A percentile compares a stretch with the other conserved stretches of the same genome.
phyloP scores from a whole-genome alignment of 2,797 vertebrate genomes.

The Anabacerthia variegaticeps region DNA sequence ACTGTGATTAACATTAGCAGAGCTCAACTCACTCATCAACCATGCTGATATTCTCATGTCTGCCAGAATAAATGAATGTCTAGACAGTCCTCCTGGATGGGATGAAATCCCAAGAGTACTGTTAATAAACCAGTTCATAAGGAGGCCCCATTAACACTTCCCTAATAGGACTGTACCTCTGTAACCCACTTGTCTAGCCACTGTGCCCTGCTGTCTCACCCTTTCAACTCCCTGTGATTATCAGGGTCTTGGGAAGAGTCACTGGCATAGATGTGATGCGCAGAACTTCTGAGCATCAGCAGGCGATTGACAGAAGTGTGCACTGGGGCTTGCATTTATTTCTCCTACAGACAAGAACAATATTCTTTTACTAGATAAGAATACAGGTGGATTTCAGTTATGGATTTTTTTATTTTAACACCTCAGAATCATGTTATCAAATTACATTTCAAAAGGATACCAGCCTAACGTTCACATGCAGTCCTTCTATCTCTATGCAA shows the following conservation, averaged over 20 bases:
- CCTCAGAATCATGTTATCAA: neutral
- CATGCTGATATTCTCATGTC: neutral
- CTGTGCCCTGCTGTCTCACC: neutral
- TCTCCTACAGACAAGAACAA: neutral
- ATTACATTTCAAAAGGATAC: neutral
- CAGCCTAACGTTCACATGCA: neutral
- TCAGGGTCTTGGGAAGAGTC: neutral
- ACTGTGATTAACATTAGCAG: neutral
- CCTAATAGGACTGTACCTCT: neutral
- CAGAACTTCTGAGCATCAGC: neutral
- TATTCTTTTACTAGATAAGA: neutral
- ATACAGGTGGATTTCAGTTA: neutral
- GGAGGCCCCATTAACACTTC: neutral
- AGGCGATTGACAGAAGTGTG: neutral
- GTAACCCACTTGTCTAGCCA: neutral
- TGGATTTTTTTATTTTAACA: neutral
- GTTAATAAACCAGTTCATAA: neutral
- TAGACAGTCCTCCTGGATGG: conserved; percentile 36
- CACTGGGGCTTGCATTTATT: neutral
- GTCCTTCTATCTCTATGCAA: neutral
- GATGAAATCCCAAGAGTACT: neutral
- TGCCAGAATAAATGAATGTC: conserved; percentile 21
- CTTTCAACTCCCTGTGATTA: neutral
- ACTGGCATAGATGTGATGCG: neutral
- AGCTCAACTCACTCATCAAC: conserved; percentile 24